Percentiles rank a stretch among this genome's conserved stretches.
These are phyloP conservation scores for Odontamblyopus rebecca DNA, from an alignment of 2,797 vertebrate genomes.

Conservation along the genomic window DNA sequence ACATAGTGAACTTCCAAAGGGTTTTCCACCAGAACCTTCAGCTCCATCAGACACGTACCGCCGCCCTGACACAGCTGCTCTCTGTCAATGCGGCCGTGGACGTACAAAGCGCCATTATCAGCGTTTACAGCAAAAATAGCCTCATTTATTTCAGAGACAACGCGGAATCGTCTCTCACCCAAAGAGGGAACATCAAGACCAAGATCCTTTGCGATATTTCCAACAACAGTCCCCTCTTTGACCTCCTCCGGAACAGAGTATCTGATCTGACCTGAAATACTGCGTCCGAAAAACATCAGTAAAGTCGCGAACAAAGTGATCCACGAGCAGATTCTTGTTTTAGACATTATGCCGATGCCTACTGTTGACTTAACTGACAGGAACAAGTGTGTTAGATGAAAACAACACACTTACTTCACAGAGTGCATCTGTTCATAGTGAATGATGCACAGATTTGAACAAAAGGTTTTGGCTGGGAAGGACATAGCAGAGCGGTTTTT, in stretches of 20 bases:
- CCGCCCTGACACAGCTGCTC: conserved; percentile 17
- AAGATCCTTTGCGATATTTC: conserved; percentile 80
- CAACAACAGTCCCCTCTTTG: conserved; percentile 77
- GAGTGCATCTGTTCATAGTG: conserved; percentile 38
- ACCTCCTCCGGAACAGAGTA: conserved; percentile 80
- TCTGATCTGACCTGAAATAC: conserved; percentile 59
- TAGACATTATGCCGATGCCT: too few relatives aligned
- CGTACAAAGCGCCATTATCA: conserved; percentile 68
- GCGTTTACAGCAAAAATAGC: conserved; percentile 55
- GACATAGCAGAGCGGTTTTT: too few relatives aligned
- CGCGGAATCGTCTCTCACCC: conserved; percentile 44
- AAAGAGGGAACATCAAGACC: conserved; percentile 72
- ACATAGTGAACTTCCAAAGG: conserved; percentile 40
- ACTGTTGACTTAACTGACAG: too few relatives aligned
- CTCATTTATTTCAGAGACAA: conserved; percentile 31
- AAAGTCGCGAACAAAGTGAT: conserved; percentile 37
- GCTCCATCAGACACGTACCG: conserved; percentile 68
- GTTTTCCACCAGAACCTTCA: conserved; percentile 78
- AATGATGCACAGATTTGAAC: neutral
- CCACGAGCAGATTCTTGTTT: neutral
- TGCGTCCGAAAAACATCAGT: conserved; percentile 37
- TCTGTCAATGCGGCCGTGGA: conserved; percentile 68
- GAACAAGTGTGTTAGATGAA: too few relatives aligned
- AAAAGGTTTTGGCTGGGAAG: neutral
- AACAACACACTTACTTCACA: conserved; percentile 59